A percentile compares a stretch with the other conserved stretches of the same genome.
Evolutionary conservation across 1,140 invertebrate genomes (phyloP).

Genomic region (Carcinoscorpius rotundicauda): DNA sequence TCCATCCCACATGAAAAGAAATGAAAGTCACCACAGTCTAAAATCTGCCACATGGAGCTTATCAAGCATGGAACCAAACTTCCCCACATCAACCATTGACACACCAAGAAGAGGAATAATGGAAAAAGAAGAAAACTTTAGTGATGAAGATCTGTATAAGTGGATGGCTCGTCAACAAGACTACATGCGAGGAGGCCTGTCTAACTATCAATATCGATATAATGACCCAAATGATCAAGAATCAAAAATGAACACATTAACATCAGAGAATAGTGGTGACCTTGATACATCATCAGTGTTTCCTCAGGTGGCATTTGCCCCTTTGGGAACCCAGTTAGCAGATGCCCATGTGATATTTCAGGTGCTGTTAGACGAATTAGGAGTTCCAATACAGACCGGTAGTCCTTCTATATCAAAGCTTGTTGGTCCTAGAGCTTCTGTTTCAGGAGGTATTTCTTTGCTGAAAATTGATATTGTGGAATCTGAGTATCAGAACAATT

Average conservation of each 20-base stretch:
- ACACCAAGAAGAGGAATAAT: conserved; percentile 22
- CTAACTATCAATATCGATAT: conserved; percentile 17
- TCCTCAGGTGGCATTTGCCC: conserved; percentile 30
- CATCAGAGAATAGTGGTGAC: conserved; percentile 26
- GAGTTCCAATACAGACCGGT: conserved; percentile 56
- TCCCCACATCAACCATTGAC: conserved; percentile 21
- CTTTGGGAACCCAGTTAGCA: conserved; percentile 55
- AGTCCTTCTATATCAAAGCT: conserved; percentile 53
- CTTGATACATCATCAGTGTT: conserved; percentile 23
- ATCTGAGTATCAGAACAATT: conserved; percentile 32
- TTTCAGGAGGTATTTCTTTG: conserved; percentile 71
- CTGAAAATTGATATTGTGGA: conserved; percentile 90
- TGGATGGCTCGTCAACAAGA: conserved; percentile 92
- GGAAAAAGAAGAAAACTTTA: conserved; percentile 25
- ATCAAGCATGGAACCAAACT: conserved; percentile 25
- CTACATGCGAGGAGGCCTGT: conserved; percentile 27
- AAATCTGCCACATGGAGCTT: conserved; percentile 38
- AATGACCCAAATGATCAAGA: conserved; percentile 32
- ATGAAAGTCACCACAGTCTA: conserved; percentile 48
- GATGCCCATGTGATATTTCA: conserved; percentile 90
- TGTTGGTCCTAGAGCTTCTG: conserved; percentile 75
- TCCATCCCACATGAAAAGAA: conserved; percentile 45
- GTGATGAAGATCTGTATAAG: conserved; percentile 71
- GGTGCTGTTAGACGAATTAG: conserved; percentile 65
- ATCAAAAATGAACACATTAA: conserved; percentile 44